Evolutionary conservation across 2,113 vertebrate species (phyloP), one percentile per base, ranked within the genome.

Genomic region (Chaenogobius annularis): DNA sequence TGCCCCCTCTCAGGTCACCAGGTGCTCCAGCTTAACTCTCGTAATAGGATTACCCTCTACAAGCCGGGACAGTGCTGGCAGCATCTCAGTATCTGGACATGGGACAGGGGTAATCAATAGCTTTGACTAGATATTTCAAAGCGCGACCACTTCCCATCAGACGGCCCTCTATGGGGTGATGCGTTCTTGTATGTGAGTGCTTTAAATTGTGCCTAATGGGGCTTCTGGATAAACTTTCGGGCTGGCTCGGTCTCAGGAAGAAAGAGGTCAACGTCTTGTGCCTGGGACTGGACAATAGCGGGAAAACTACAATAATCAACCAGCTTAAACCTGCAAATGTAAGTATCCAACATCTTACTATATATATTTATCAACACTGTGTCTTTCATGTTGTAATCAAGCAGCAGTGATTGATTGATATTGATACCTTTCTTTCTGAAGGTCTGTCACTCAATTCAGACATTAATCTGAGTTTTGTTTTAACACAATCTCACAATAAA

Each of bases 261-360:
- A 99, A 96, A 85, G 96, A 99, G 75, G 96, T 98, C 86, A 96
- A 96, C 17, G 95, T 99, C 79, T 85, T 99, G 80, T 99, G 97
- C 92, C 90, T 99, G 89, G 97, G 97, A 5, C 91, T 99, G 82
- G 98, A 99, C 91, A 99, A 99, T 72, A 98, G 97, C 14, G 98
- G 97, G 67, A 99, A 99, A 92, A 99, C 97, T 0, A 99, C 96
- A 0, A 99, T 99, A 82, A 98, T 99, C 86, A 99, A 98, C 89
- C 96, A 97, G 73, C 95, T 99, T 22, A 99, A 99, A 86, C 97
- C 97, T 55, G 87, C 95, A 15, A 96, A 96, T 68, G 97, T 98
- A 83, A 96, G 95, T 95, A 68, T 2, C 68, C 6, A 1, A 50
- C 35, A 63, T n/a, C 31, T 40, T 15, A 46, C 61, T 40, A 5